Base-by-base conservation (phyloP, 2,113 vertebrate species). In the Arizona elegans region DNA sequence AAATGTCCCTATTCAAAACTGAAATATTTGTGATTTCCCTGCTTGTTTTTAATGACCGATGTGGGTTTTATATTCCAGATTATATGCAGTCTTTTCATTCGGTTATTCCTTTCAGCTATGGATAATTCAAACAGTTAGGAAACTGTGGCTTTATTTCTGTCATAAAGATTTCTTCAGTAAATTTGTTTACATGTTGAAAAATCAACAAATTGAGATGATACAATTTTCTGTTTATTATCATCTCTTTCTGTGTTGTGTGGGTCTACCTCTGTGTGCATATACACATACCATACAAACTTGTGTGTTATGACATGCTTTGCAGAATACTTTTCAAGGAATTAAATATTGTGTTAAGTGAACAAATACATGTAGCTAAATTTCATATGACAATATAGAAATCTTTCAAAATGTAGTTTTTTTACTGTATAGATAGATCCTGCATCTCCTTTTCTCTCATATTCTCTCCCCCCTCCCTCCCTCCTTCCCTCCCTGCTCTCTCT, bases 41-140 rank as follows among this genome's bases (percentile, higher is more conserved):
- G 89, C 92, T 29, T 95, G 94, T 2, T 70, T 93, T 94, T 95
- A 95, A 91, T 93, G 55, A 87, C 9, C 90, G 47, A 54, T 92
- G 43, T 59, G 89, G 12, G 33, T 87, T 33, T 87, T 33, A 65
- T n/a, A 89, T 92, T 96, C 96, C 94, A 94, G 93, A 86, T 65
- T 90, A 5, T 91, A 92, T 29, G 26, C 91, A 53, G 5, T 91
- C 3, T 24, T 54, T 86, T 91, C 95, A 33, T 70, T 92, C 70
- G 38, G 19, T 95, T 93, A 75, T 8, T 2, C 75, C 11, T 87
- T 94, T 4, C 1, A 55, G 23, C 24, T 52, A 24, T 53, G 19
- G 62, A 38, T 23, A 24, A 8, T 47, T 53, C 29, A 0, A 2
- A 38, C 53, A 95, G 62, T 1, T 0, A 0, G 54, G 94, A 90